These are phyloP conservation scores for Brachymystax lenok DNA, from an alignment of 2,797 vertebrate genomes.

Conservation along the genomic window DNA sequence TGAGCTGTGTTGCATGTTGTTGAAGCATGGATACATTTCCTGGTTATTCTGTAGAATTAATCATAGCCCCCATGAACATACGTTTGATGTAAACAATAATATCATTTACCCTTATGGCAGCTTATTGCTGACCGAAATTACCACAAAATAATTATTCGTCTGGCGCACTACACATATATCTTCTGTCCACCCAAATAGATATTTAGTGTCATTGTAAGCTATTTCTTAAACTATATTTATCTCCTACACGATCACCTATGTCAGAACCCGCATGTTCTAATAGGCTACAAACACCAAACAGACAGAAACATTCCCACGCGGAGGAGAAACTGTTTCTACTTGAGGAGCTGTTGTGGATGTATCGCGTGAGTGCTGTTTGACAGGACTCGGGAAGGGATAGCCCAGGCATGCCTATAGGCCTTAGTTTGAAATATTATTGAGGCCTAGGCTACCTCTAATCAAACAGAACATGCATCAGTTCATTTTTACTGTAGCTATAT, in stretches of 20 bases:
- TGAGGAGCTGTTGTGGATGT: slow-evolving; percentile 37
- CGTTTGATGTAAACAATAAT: slow-evolving; percentile 1
- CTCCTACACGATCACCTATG: slow-evolving; percentile 54
- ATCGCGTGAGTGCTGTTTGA: slow-evolving; percentile 44
- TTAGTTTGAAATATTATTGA: slow-evolving; percentile 33
- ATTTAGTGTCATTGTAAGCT: slow-evolving; percentile 41
- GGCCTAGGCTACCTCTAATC: slow-evolving; percentile 5
- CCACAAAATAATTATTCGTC: slow-evolving; percentile 5
- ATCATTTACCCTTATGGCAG: neutral
- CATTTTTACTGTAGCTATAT: neutral
- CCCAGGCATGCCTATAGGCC: neutral
- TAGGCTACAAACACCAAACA: neutral
- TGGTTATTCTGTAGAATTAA: neutral
- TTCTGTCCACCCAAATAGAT: slow-evolving; percentile 23
- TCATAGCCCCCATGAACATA: neutral
- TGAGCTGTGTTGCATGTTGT: neutral
- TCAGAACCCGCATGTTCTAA: slow-evolving; percentile 1
- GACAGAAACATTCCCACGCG: too few relatives aligned
- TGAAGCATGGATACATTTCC: neutral
- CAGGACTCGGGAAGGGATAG: slow-evolving; percentile 26
- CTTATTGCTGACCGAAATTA: neutral
- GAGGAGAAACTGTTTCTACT: slow-evolving; percentile 59
- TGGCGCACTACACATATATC: slow-evolving; percentile 49
- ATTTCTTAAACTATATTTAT: slow-evolving; percentile 52
- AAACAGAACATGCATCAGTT: neutral